Evolutionary conservation across 2,888 invertebrate genomes (phyloP).

Genomic region (Neoascia interrupta): DNA sequence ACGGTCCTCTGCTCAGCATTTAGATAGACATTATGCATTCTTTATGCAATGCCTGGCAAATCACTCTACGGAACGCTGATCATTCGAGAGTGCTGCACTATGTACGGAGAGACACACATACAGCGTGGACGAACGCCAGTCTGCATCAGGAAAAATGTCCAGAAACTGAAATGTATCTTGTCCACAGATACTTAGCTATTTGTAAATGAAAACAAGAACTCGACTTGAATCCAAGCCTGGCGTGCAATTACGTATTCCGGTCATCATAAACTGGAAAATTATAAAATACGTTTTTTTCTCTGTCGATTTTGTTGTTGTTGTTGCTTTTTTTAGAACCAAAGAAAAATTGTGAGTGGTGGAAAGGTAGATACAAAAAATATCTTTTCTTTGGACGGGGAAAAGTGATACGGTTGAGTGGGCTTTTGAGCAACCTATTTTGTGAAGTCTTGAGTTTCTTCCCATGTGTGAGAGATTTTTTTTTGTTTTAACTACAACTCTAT

Average conservation of each 20-base stretch:
- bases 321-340: constrained; percentile 1
- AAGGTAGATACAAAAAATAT: neutral
- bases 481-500: too few relatives aligned
- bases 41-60: constrained; percentile 61
- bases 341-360: neutral
- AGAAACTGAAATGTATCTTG: too few relatives aligned
- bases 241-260: constrained; percentile 67
- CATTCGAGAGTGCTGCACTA: constrained; percentile 45
- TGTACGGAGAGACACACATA: too few relatives aligned
- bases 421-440: constrained; percentile 36
- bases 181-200: too few relatives aligned
- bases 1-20: constrained; percentile 10
- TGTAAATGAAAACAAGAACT: too few relatives aligned
- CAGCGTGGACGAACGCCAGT: constrained; percentile 41
- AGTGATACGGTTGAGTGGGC: constrained; percentile 41
- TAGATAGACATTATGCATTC: constrained; percentile 61
- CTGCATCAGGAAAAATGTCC: constrained; percentile 54
- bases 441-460: neutral
- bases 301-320: too few relatives aligned
- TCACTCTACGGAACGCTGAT: constrained; percentile 62
- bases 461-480: too few relatives aligned
- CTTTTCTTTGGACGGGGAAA: constrained; percentile 5
- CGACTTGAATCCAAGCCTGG: too few relatives aligned
- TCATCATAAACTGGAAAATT: constrained; percentile 60
- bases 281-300: constrained; percentile 34